Base-by-base conservation (phyloP, 2,113 vertebrate species). In the Atrichornis clamosus region DNA sequence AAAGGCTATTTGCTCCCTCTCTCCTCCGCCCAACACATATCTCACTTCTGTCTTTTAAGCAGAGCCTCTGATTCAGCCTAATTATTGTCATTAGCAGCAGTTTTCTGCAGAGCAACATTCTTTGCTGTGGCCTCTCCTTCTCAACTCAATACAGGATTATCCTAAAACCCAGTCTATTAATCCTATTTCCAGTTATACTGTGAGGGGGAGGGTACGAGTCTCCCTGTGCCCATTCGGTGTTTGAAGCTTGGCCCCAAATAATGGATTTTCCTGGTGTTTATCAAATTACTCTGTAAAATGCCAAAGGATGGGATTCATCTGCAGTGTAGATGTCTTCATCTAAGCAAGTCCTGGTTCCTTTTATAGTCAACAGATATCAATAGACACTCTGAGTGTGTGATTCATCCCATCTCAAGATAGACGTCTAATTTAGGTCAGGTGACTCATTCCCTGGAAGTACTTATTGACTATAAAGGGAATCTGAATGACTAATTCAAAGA, bases 321-420 rank as follows among this genome's bases (percentile, higher is more conserved):
- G 88, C 88, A 89, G 59, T 41, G 47, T 92, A 90, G 76, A 90
- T 88, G 47, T 67, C 72, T 81, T 82, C 39, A 90, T 92, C 91
- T 77, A 81, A 90, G 86, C 88, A 84, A 95, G 88, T 92, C 52
- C 44, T 70, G 16, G 83, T 92, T 96, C 96, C 96, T 97, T 97
- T 96, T 97, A 97, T 96, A 96, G 96, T 92, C 95, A 97, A 93
- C 94, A 97, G 92, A 97, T 96, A 96, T 95, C 96, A 97, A 95
- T 92, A 97, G 96, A 92, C 88, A 86, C 92, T 82, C 44, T 81
- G 92, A 92, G 83, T 62, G 94, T 81, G 95, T 97, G 96, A 97
- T 96, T 97, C 96, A 97, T 96, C 88, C 73, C 86, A 94, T 94
- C 95, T 96, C 92, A 96, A 97, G 96, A 97, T 96, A 97, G 95